Percentiles rank a stretch among this genome's conserved stretches.
Conservation (phyloP, 1,140 invertebrate genomes). For the Drosophila micromelanica region DNA sequence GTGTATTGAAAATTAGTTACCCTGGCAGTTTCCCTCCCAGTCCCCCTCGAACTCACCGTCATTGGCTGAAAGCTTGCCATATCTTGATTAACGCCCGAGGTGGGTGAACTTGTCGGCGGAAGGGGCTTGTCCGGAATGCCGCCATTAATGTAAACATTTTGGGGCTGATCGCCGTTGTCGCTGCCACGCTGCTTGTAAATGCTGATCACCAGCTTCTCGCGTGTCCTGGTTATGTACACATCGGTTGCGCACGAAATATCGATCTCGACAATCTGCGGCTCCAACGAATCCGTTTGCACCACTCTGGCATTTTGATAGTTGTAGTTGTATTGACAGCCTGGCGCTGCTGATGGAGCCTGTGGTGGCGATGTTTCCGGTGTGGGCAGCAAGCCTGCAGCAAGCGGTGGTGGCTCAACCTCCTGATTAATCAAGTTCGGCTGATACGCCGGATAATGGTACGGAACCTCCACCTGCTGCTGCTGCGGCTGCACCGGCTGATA, state of each 20-base stretch:
- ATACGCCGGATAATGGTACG: not conserved
- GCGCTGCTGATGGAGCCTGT: not conserved
- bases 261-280: slow-evolving; percentile 5
- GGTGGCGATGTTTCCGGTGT: not conserved
- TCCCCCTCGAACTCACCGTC: not conserved
- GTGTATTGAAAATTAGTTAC: no score
- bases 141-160: slow-evolving; percentile 4
- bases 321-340: not conserved
- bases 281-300: not conserved
- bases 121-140: no score
- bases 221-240: slow-evolving; percentile 7
- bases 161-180: not conserved
- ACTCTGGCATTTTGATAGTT: not conserved
- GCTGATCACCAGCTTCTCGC: slow-evolving; percentile 9
- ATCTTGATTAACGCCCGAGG: not conserved
- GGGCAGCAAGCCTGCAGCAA: not conserved
- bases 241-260: not conserved
- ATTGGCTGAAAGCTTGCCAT: not conserved
- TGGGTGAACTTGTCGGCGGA: not conserved
- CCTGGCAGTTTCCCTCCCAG: not conserved
- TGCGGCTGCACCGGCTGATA: not conserved
- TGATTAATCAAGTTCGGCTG: no score
- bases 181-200: not conserved
- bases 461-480: not conserved
- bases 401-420: not conserved